These are phyloP conservation scores for Onychorhynchus coronatus DNA, from an alignment of 2,113 vertebrate species.

Conservation along the genomic window DNA sequence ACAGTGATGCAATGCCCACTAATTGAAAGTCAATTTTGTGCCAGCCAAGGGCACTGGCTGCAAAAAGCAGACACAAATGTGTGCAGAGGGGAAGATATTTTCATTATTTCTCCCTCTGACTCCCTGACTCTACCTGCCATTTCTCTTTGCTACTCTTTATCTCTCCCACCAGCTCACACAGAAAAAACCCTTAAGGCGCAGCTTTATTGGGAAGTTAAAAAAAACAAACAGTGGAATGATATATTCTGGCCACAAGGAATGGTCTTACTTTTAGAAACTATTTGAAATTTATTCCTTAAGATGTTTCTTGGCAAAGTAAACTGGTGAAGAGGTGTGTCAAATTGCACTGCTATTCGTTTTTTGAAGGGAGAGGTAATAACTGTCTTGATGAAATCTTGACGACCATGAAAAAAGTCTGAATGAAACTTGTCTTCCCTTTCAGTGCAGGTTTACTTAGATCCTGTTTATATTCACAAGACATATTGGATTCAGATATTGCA, in stretches of 20 bases:
- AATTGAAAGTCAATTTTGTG: neutral
- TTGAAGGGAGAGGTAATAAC: neutral
- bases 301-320: neutral
- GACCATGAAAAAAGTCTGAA: neutral
- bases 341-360: neutral
- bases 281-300: neutral
- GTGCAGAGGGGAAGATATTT: neutral
- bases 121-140: neutral
- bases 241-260: neutral
- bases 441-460: neutral
- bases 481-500: neutral
- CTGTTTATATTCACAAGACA: neutral
- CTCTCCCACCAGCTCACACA: neutral
- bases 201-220: neutral
- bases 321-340: neutral
- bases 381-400: neutral
- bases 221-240: neutral
- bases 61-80: neutral
- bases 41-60: neutral
- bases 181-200: neutral
- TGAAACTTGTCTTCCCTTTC: neutral
- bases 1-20: neutral
- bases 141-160: neutral
- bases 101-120: neutral
- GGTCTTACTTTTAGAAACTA: neutral